A percentile compares a stretch with the other conserved stretches of the same genome.
Evolutionary conservation across 2,113 vertebrate species (phyloP).

Genomic region (Chloebia gouldiae): DNA sequence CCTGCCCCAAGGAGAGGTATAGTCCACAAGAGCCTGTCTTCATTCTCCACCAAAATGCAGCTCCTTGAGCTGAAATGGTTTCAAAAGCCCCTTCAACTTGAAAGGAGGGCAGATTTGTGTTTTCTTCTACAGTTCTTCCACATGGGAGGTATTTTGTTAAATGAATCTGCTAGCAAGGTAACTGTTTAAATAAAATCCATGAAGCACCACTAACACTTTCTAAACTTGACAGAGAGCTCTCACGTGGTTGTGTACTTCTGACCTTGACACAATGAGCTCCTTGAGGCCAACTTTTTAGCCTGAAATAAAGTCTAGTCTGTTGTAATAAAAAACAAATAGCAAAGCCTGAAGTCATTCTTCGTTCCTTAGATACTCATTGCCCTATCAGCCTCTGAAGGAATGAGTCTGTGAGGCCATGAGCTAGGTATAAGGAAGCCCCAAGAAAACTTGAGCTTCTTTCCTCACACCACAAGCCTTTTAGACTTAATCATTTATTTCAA

Average conservation of each 20-base stretch:
- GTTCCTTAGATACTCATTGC: neutral
- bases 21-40: neutral
- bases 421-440: neutral
- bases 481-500: neutral
- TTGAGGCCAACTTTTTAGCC: neutral
- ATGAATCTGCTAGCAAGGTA: neutral
- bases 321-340: neutral
- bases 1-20: neutral
- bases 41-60: neutral
- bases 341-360: neutral
- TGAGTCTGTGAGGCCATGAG: neutral
- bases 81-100: neutral
- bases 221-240: neutral
- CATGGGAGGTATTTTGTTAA: neutral
- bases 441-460: neutral
- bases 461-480: neutral
- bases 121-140: neutral
- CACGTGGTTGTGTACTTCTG: neutral
- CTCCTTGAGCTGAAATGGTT: neutral
- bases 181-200: neutral
- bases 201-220: neutral
- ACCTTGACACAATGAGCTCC: neutral
- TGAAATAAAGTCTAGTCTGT: neutral
- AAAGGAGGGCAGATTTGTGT: neutral
- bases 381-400: neutral